Percentiles rank a stretch among this genome's conserved stretches.
Conservation (phyloP, 1,140 invertebrate species). For the Drosophila ironensis region DNA sequence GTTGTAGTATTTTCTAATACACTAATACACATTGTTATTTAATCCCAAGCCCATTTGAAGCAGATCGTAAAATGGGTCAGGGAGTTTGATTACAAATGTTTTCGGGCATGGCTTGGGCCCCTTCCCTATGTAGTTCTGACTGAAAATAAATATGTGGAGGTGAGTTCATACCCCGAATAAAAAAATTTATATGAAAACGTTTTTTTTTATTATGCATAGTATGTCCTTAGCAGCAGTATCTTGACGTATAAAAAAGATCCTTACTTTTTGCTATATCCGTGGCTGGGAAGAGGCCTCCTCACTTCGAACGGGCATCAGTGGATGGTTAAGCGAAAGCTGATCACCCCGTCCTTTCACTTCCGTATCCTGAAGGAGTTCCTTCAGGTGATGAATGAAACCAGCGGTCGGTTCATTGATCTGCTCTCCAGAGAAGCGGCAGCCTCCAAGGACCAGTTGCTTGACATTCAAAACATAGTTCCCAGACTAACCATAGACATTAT, state of each 20-base stretch:
- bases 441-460: neutral
- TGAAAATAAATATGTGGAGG: neutral
- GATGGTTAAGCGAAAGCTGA: neutral
- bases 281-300: neutral
- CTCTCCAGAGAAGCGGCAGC: neutral
- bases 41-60: neutral
- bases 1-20: too few species aligned
- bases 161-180: too few species aligned
- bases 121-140: neutral
- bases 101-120: neutral
- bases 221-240: neutral
- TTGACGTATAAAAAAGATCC: neutral
- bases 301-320: neutral
- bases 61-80: neutral
- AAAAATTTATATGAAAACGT: neutral
- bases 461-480: neutral
- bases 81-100: neutral
- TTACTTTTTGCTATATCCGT: neutral
- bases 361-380: neutral
- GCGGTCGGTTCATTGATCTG: neutral
- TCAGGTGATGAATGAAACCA: neutral
- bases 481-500: neutral
- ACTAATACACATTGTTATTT: neutral
- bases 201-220: neutral
- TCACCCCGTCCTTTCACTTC: neutral